These are phyloP conservation scores for Dione vanillae DNA, from an alignment of 2,888 invertebrate species.

Conservation along the genomic window DNA sequence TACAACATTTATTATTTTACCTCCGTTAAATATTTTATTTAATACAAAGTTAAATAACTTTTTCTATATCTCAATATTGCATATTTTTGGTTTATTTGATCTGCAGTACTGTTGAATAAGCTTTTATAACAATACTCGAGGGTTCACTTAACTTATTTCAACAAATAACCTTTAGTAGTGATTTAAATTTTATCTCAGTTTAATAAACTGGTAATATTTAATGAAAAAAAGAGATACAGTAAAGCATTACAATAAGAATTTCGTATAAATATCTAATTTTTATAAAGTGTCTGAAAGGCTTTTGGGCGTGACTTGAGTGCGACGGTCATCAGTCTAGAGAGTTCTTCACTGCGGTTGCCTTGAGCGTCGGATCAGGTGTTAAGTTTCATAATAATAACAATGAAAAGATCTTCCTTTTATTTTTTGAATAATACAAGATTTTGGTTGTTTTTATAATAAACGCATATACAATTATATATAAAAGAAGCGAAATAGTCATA, in stretches of 20 bases:
- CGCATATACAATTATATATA: too few species aligned
- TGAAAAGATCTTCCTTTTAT: background rate
- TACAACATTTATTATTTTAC: too few species aligned
- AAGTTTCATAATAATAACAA: conserved; percentile 3
- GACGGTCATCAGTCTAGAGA: conserved; percentile 42
- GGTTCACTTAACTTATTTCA: background rate
- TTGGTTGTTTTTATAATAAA: too few species aligned
- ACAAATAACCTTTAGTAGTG: background rate
- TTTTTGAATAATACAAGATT: too few species aligned
- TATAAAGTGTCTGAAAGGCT: conserved; percentile 33
- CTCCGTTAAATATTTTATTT: too few species aligned
- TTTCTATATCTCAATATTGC: background rate
- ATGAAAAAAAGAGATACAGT: background rate
- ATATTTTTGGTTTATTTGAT: background rate
- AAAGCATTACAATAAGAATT: background rate
- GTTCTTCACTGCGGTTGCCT: conserved; percentile 37
- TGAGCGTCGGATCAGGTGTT: conserved; percentile 34
- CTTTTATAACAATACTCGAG: background rate
- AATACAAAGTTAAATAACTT: too few species aligned
- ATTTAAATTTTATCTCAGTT: conserved; percentile 1
- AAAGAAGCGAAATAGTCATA: too few species aligned
- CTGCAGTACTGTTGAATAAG: background rate
- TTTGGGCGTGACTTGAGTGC: conserved; percentile 43
- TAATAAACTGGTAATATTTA: background rate
- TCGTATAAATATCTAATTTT: conserved; percentile 22